Percentiles rank a stretch among this genome's conserved stretches.
Conservation (phyloP, 2,113 vertebrate genomes). For the Calyptomena viridis region DNA sequence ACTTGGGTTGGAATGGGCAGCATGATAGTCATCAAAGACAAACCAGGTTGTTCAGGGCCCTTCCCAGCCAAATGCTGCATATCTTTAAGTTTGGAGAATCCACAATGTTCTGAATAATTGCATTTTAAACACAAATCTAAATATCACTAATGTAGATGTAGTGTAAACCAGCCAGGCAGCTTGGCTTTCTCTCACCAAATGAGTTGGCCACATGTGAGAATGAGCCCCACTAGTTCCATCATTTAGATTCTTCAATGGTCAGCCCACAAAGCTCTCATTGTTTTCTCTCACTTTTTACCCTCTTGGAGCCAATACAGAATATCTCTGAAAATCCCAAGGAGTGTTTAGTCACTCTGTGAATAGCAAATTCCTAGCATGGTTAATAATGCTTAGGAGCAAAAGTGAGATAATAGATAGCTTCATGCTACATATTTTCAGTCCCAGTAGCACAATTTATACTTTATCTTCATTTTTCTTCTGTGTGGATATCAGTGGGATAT, state of each 20-base stretch:
- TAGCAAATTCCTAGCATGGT: neutral
- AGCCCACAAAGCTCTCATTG: neutral
- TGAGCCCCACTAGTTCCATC: neutral
- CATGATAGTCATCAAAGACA: neutral
- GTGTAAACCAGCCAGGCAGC: neutral
- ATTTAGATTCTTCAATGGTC: neutral
- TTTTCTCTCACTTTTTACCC: neutral
- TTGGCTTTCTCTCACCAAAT: neutral
- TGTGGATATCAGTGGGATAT: neutral
- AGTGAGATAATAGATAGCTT: neutral
- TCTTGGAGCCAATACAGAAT: neutral
- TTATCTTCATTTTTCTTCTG: neutral
- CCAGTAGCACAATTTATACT: neutral
- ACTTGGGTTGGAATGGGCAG: neutral
- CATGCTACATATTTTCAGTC: neutral
- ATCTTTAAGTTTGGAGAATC: neutral
- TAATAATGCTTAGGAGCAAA: neutral
- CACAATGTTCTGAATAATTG: neutral
- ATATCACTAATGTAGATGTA: neutral
- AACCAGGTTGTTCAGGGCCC: neutral
- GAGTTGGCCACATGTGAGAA: neutral
- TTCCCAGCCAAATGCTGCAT: neutral
- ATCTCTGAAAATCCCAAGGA: neutral
- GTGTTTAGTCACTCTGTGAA: neutral
- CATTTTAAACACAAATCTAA: neutral